Evolutionary conservation across 2,888 invertebrate species (phyloP), one percentile per base, ranked within the genome.

Genomic region (Amblyjoppa proteus): DNA sequence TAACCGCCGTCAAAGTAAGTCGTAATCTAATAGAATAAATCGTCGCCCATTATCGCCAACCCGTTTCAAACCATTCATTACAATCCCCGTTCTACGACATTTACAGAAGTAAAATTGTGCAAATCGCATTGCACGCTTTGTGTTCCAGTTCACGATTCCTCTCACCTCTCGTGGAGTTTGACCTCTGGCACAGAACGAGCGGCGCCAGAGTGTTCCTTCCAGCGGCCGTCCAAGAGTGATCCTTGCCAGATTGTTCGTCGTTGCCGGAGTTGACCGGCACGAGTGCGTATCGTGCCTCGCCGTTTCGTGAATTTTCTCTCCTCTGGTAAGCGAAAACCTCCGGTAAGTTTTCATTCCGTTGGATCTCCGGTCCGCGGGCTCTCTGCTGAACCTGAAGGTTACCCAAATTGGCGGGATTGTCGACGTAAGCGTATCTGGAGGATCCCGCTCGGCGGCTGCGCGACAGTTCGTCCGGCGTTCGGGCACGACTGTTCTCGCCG

Each of bases 401-500:
- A 31, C 25, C 58, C 7, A 45, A 16, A 45, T 6, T 69, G 2
- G 28, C n/a, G 3, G 83, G 31, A 53, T 53, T 64, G 2, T 83
- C 86, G 34, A 70, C 45, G 20, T 69, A 49, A 0, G 68, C 85
- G 83, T 88, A 91, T 84, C 92, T 89, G 74, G 91, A 89, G 28
- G 91, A 90, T 41, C 88, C 87, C 28, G 89, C 87, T 53, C 92
- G 87, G 51, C 61, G 89, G 89, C 41, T 90, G 90, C 31, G 76
- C 13, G 53, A 9, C 4, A 45, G 51, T 45, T 76, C 75, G 0
- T 79, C 81, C 4, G 78, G 83, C 5, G 80, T 71, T 31, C 38
- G 51, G 0, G 61, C 71, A 11, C 66, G 34, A 28, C 13, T 51
- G 28, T 61, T 75, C 3, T 74, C 61, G 20, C 1, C 28, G 41